These are phyloP conservation scores for Gallirallus australis DNA, from an alignment of 2,797 vertebrate species.

Conservation along the genomic window DNA sequence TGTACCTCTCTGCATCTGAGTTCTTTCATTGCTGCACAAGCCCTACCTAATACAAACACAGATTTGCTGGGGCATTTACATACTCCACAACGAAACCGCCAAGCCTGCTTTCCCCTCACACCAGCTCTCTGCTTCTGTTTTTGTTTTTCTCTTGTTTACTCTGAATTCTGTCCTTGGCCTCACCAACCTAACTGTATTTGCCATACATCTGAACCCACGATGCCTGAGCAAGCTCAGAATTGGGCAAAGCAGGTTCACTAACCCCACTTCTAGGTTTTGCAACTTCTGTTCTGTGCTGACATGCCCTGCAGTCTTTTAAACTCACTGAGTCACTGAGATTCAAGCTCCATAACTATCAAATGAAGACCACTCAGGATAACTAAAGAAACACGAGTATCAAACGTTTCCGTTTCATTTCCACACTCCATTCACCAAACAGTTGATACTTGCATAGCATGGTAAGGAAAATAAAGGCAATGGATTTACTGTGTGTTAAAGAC, in stretches of 20 bases:
- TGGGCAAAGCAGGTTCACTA: slow-evolving; percentile 22
- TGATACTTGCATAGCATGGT: neutral
- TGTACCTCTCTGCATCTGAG: neutral
- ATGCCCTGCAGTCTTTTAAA: neutral
- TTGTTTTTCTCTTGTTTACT: neutral
- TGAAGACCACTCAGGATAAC: neutral
- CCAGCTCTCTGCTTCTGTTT: neutral
- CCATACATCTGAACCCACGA: neutral
- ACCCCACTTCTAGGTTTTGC: neutral
- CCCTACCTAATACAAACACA: neutral
- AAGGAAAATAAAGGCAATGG: neutral
- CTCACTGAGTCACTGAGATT: neutral
- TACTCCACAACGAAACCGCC: neutral
- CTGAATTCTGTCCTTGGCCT: neutral
- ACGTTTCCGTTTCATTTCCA: neutral
- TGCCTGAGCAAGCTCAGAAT: neutral
- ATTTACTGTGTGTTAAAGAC: neutral
- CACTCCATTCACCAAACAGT: neutral
- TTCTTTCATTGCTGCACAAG: neutral
- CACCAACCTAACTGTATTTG: neutral
- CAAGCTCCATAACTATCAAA: neutral
- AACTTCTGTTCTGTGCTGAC: slow-evolving; percentile 13
- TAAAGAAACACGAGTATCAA: neutral
- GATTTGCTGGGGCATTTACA: neutral
- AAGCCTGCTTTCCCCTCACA: neutral